Conservation (phyloP, 2,888 invertebrate genomes). For the Pyrrhosoma nymphula region DNA sequence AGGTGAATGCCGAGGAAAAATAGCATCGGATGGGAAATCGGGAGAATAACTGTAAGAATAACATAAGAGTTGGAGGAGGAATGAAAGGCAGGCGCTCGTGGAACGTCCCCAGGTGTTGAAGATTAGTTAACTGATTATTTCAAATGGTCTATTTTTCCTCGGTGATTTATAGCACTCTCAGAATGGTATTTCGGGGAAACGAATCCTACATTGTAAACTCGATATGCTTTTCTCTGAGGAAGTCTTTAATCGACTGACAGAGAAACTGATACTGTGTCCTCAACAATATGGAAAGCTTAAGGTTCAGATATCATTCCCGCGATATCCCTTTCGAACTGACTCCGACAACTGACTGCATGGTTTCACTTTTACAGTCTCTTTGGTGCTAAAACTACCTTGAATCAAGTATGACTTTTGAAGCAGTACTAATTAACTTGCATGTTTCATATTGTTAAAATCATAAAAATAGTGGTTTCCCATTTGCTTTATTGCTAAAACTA, state of each 20-base stretch:
- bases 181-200: neutral
- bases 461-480: too few relatives aligned
- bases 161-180: neutral
- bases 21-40: neutral
- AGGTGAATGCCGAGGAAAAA: neutral
- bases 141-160: neutral
- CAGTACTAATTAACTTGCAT: too few relatives aligned
- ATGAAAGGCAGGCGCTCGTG: neutral
- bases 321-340: too few relatives aligned
- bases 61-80: neutral
- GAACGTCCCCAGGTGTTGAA: neutral
- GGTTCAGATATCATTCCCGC: neutral
- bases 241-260: neutral
- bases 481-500: too few relatives aligned
- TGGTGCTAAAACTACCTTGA: too few relatives aligned
- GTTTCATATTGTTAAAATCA: too few relatives aligned
- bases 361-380: too few relatives aligned
- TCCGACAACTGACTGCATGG: too few relatives aligned
- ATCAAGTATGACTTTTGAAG: too few relatives aligned
- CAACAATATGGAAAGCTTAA: too few relatives aligned
- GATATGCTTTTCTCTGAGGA: neutral
- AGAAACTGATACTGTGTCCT: neutral
- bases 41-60: neutral
- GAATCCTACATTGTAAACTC: neutral
- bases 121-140: slow-evolving; percentile 6